Percentiles rank a stretch among this genome's conserved stretches.
Evolutionary conservation across 2,888 invertebrate species (phyloP).

Genomic region (Xestobium rufovillosum): DNA sequence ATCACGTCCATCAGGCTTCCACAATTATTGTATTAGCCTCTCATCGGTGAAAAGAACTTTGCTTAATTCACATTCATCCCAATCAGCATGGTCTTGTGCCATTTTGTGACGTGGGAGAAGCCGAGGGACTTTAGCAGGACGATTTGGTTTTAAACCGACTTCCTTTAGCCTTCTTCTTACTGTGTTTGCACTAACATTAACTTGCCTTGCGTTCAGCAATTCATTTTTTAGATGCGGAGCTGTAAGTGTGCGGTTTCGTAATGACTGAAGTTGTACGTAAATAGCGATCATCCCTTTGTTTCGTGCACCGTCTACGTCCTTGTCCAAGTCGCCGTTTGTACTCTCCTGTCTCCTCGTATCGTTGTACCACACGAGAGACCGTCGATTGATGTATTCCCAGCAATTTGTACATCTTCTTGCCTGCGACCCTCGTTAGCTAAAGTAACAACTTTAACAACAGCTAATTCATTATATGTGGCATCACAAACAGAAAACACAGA

Average conservation of each 20-base stretch:
- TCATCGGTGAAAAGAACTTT: conserved; percentile 9
- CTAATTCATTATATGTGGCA: background rate
- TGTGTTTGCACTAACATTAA: conserved; percentile 11
- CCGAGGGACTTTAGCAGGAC: conserved; percentile 12
- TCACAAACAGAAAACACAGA: conserved; percentile 1
- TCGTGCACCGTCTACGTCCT: conserved; percentile 3
- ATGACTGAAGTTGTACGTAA: conserved; percentile 3
- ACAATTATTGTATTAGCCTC: conserved; percentile 8
- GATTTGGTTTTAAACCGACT: conserved; percentile 12
- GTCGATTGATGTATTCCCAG: conserved; percentile 2
- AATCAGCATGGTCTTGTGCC: conserved; percentile 4
- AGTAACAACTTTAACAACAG: conserved; percentile 2
- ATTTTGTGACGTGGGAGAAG: conserved; percentile 15
- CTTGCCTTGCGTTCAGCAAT: conserved; percentile 7
- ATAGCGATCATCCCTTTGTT: conserved; percentile 1
- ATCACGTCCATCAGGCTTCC: conserved; percentile 11
- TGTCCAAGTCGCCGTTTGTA: conserved; percentile 1
- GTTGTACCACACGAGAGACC: conserved; percentile 2
- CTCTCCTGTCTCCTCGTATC: conserved; percentile 2
- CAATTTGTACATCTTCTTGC: conserved; percentile 2
- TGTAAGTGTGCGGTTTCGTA: conserved; percentile 3
- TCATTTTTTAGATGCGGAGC: conserved; percentile 2
- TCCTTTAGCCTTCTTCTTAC: conserved; percentile 11
- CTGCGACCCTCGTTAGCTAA: conserved; percentile 3
- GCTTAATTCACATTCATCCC: conserved; percentile 5